Base-by-base conservation (phyloP, 2,888 invertebrate genomes). In the Candidula unifasciata region DNA sequence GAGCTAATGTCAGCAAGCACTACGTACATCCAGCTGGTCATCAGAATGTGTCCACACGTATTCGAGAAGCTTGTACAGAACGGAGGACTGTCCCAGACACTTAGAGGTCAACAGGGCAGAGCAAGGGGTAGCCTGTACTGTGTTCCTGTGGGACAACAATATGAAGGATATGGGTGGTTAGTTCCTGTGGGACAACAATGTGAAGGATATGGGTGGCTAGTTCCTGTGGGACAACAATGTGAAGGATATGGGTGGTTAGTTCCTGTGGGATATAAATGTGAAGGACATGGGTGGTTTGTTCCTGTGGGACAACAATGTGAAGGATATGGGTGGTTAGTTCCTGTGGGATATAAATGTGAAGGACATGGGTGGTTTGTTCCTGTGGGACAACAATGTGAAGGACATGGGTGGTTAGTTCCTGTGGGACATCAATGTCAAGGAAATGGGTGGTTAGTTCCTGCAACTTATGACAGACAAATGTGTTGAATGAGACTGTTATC, bases 21-120 rank as follows among this genome's bases (percentile, higher is more conserved):
- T 68, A 88, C 91, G 89, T 89, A 93, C 94, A 89, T 94, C 94
- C 21, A 93, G 88, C 82, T 92, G 91, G 86, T 93, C 93, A 71
- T 93, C 93, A 92, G 93, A 93, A 27, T 92, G 89, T 44, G 90
- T 90, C 91, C 91, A 92, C 0, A 92, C 90, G 87, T 88, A 92
- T 33, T 89, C 85, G 33, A 92, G 84, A 2, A 88, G 81, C 18
- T 60, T 73, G 57, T 80, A 76, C 30, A 89, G 82, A 24, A 82
- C 86, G 21, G 52, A 64, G 64, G 88, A 86, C 18, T 87, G 86
- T 37, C 88, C 89, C 57, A 54, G 64, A 21, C 88, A 69, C 73
- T 80, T 18, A 8, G 44, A 16, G 35, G 27, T 27, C 10, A 82
- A 30, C 8, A 37, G n/a, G 44, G n/a, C 54, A 2, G 74, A 16